Conservation (phyloP, 2,797 vertebrate genomes). For the Anguilla anguilla region DNA sequence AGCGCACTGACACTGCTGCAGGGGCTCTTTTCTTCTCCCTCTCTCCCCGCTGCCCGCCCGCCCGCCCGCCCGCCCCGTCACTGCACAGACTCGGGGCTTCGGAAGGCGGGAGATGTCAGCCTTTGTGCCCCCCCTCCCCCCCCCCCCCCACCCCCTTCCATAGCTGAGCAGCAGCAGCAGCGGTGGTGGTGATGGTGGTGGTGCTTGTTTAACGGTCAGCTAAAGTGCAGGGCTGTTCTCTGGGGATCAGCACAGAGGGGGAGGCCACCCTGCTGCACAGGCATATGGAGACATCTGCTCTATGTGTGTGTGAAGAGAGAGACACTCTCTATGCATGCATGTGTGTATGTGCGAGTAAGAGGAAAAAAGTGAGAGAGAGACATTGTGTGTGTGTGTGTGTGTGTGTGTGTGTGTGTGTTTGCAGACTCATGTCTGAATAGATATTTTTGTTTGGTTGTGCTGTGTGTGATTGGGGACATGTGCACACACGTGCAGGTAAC, state of each 20-base stretch:
- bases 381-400: conserved; percentile 2
- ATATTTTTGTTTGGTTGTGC: conserved; percentile 3
- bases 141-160: neutral
- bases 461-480: too few species aligned
- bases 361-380: neutral
- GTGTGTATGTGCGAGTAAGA: neutral
- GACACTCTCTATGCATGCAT: neutral
- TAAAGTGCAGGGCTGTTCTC: conserved; percentile 61
- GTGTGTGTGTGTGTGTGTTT: neutral
- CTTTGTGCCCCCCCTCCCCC: neutral
- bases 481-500: neutral
- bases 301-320: neutral
- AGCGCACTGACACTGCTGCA: conserved; percentile 62
- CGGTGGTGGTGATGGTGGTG: conserved; percentile 63
- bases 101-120: neutral
- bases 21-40: neutral
- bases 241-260: conserved; percentile 47
- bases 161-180: neutral
- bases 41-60: too few species aligned
- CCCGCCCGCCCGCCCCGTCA: neutral
- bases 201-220: conserved; percentile 72
- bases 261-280: conserved; percentile 58
- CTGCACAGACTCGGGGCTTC: neutral
- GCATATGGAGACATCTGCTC: conserved; percentile 56
- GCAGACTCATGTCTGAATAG: neutral